Evolutionary conservation across 2,797 vertebrate species (phyloP).

Genomic region (Poecilia picta): DNA sequence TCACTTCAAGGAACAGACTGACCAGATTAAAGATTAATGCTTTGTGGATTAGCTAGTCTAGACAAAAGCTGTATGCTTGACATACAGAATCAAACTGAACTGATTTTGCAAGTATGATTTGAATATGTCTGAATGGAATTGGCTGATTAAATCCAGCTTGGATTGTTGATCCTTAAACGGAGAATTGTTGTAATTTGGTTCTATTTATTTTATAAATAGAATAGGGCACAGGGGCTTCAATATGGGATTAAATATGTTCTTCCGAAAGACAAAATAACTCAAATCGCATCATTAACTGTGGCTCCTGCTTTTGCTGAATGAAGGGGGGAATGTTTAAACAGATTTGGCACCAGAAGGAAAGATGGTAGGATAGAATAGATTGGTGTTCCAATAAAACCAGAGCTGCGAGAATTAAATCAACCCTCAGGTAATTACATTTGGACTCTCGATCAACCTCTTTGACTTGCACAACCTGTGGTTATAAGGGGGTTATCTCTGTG

Average conservation of each 20-base stretch:
- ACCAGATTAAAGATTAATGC: constrained; percentile 13
- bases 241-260: constrained; percentile 3
- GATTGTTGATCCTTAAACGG: neutral
- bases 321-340: constrained; percentile 53
- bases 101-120: neutral
- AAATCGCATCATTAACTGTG: constrained; percentile 27
- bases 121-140: neutral
- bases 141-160: too few relatives aligned
- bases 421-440: constrained; percentile 63
- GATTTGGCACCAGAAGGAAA: constrained; percentile 60
- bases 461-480: constrained; percentile 47
- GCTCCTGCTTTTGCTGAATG: constrained; percentile 38
- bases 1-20: neutral
- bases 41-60: constrained; percentile 32
- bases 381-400: constrained; percentile 63
- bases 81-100: neutral
- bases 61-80: neutral
- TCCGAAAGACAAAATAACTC: constrained; percentile 36
- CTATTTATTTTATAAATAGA: too few relatives aligned
- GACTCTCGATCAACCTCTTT: constrained; percentile 52
- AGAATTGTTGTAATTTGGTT: neutral
- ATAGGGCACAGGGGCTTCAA: neutral
- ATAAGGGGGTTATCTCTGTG: constrained; percentile 49
- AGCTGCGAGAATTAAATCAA: constrained; percentile 70
- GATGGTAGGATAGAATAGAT: constrained; percentile 52